These are phyloP conservation scores for Protomyctophum bolini DNA, from an alignment of 2,113 vertebrate species.

Conservation along the genomic window DNA sequence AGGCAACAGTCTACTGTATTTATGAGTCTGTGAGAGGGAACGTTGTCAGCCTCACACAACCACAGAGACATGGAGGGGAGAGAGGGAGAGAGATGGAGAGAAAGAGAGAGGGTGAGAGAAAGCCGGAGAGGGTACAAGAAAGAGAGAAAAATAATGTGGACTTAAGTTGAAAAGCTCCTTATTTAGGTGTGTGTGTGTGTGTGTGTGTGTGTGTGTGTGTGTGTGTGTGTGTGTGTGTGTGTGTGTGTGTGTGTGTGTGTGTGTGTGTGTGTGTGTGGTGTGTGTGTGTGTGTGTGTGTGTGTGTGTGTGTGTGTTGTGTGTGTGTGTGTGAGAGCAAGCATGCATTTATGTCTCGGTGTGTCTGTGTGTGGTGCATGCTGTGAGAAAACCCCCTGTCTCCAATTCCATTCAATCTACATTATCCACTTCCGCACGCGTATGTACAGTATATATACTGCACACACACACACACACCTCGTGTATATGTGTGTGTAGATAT, in stretches of 20 bases:
- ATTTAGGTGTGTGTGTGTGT: background rate
- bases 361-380: conserved; percentile 8
- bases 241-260: background rate
- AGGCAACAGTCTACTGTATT: conserved; percentile 67
- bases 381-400: background rate
- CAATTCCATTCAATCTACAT: no score
- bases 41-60: conserved; percentile 56
- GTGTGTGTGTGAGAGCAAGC: conserved; percentile 5
- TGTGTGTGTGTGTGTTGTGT: conserved; percentile 1
- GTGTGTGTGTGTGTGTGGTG: background rate
- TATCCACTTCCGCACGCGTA: no score
- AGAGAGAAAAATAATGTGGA: no score
- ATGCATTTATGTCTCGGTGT: background rate
- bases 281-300: conserved; percentile 17
- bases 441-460: no score
- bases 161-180: no score
- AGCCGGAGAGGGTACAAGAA: no score
- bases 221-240: background rate
- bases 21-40: conserved; percentile 63
- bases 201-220: background rate
- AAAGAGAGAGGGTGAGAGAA: no score
- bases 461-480: no score
- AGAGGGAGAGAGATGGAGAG: conserved; percentile 20
- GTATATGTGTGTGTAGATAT: no score
- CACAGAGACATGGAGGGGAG: conserved; percentile 22